phyloP scores from a whole-genome alignment of 2,797 vertebrate species.

The Cichlasoma orientale region DNA sequence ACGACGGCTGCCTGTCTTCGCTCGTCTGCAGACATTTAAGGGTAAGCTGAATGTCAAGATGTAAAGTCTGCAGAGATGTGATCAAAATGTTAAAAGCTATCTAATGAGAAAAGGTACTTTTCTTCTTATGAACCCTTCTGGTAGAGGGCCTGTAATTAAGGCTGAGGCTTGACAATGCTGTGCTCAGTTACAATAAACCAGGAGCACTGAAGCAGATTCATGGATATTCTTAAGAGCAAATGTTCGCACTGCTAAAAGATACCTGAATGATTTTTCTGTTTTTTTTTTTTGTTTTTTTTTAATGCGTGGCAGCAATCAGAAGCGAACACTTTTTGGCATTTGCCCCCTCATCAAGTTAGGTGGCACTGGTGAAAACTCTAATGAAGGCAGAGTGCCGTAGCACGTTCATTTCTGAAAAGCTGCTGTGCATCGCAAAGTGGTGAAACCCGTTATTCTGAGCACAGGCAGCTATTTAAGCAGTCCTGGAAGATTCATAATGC shows the following conservation, averaged over 20 bases:
- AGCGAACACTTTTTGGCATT: conserved; percentile 37
- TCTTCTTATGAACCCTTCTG: conserved; percentile 17
- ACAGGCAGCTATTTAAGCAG: conserved; percentile 1
- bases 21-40: conserved; percentile 18
- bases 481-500: not conserved
- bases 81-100: conserved; percentile 33
- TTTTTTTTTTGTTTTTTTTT: conserved; percentile 2
- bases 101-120: conserved; percentile 21
- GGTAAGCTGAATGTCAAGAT: not conserved
- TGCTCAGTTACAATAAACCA: not conserved
- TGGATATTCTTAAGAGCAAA: conserved; percentile 13
- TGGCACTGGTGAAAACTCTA: conserved; percentile 14
- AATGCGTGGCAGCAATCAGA: conserved; percentile 28
- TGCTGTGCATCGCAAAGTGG: not conserved
- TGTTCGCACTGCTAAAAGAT: conserved; percentile 24
- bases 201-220: conserved; percentile 4
- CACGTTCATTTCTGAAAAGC: conserved; percentile 14
- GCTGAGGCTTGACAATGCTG: not conserved
- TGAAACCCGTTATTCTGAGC: not conserved
- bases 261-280: not conserved
- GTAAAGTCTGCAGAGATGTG: conserved; percentile 20
- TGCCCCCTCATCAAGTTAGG: conserved; percentile 42
- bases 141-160: conserved; percentile 6
- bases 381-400: conserved; percentile 30
- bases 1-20: not conserved